Evolutionary conservation across 2,113 vertebrate species (phyloP).

Genomic region (Rhipidura dahli): DNA sequence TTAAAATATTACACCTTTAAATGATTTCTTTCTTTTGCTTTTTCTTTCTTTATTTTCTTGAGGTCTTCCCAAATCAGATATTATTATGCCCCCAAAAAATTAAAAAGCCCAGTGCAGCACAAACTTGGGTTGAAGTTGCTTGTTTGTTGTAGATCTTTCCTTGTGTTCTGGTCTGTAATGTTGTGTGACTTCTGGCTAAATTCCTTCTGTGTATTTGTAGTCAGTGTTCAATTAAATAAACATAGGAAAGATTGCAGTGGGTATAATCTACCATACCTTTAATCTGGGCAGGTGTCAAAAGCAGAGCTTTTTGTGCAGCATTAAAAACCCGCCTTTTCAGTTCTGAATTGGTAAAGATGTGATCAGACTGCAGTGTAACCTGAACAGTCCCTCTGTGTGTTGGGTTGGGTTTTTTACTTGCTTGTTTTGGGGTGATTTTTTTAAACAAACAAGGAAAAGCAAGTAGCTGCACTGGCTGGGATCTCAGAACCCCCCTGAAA

Average conservation of each 20-base stretch:
- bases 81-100: fast-evolving
- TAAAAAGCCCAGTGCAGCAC: not conserved
- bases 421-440: not conserved
- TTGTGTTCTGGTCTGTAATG: not conserved
- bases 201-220: not conserved
- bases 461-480: not conserved
- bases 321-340: not conserved
- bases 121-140: not conserved
- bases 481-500: not conserved
- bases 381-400: not conserved
- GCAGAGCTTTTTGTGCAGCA: not conserved
- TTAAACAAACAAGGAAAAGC: not conserved
- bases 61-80: not conserved
- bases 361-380: not conserved
- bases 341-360: not conserved
- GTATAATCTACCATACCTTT: not conserved
- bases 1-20: not conserved
- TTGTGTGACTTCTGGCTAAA: not conserved
- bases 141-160: not conserved
- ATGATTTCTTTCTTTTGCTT: not conserved
- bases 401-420: not conserved
- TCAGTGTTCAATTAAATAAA: not conserved
- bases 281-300: not conserved
- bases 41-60: not conserved
- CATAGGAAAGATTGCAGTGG: not conserved